These are phyloP conservation scores for Vanessa cardui DNA, from an alignment of 2,888 invertebrate species.

Conservation along the genomic window DNA sequence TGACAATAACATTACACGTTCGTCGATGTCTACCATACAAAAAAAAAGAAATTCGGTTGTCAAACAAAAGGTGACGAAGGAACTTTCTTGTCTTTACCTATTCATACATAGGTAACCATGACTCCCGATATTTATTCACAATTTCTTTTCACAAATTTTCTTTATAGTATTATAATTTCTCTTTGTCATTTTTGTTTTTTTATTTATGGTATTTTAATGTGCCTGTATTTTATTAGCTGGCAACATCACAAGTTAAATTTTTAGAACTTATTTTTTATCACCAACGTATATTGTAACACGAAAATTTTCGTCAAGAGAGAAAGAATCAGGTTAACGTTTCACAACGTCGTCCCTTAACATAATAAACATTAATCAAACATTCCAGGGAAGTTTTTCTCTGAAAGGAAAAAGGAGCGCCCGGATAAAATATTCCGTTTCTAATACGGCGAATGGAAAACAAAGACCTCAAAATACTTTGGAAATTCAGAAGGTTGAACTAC, in stretches of 20 bases:
- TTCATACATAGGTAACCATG: too few species aligned
- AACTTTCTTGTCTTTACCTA: too few species aligned
- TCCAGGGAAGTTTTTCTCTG: constrained; percentile 17
- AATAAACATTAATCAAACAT: constrained; percentile 28
- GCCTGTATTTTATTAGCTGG: too few species aligned
- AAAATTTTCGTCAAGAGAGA: neutral
- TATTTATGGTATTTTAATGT: too few species aligned
- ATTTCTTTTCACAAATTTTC: neutral
- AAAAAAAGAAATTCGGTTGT: too few species aligned
- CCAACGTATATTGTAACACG: neutral
- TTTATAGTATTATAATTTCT: too few species aligned
- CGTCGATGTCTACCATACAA: too few species aligned
- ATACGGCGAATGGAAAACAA: constrained; percentile 15
- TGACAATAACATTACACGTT: too few species aligned
- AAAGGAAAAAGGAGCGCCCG: constrained; percentile 8
- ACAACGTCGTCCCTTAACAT: constrained; percentile 5
- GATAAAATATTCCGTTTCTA: neutral
- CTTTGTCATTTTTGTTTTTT: too few species aligned
- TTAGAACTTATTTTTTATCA: neutral
- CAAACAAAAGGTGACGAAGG: too few species aligned
- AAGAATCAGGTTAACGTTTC: neutral
- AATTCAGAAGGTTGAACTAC: neutral
- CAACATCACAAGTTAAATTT: too few species aligned
- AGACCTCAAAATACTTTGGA: neutral
- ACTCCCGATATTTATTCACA: too few species aligned